phyloP scores from a whole-genome alignment of 2,113 vertebrate genomes.

The Benthochromis sp. region DNA sequence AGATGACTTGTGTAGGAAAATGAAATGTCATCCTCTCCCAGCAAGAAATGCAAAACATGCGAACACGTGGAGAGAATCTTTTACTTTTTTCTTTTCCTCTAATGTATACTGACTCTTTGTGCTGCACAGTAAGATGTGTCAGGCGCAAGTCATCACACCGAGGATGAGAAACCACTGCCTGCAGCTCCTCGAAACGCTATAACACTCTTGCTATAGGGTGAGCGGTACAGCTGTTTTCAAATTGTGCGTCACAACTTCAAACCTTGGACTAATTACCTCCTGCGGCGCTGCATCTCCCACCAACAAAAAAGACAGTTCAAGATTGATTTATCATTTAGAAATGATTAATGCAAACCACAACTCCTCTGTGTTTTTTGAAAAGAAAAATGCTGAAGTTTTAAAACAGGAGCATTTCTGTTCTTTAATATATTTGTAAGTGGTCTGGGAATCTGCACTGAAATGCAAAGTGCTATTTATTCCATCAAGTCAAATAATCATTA shows the following conservation, averaged over 20 bases:
- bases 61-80: constrained; percentile 53
- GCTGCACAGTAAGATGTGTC: constrained; percentile 50
- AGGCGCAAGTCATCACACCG: constrained; percentile 55
- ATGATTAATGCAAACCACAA: not conserved
- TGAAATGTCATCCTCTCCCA: constrained; percentile 69
- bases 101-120: constrained; percentile 42
- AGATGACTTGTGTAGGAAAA: constrained; percentile 66
- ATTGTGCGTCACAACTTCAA: constrained; percentile 17
- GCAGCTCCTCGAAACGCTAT: not conserved
- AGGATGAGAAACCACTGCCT: constrained; percentile 50
- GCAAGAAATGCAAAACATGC: constrained; percentile 73
- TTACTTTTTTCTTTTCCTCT: constrained; percentile 1
- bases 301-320: not conserved
- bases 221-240: constrained; percentile 29
- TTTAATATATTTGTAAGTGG: not conserved
- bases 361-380: not conserved
- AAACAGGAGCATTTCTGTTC: not conserved
- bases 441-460: not conserved
- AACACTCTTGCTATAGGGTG: constrained; percentile 9
- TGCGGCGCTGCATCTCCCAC: not conserved
- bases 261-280: constrained; percentile 28
- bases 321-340: not conserved
- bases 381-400: not conserved
- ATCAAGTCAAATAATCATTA: constrained; percentile 2
- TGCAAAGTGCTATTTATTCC: not conserved